Evolutionary conservation across 2,113 vertebrate genomes (phyloP).

Genomic region (Alligator mississippiensis): DNA sequence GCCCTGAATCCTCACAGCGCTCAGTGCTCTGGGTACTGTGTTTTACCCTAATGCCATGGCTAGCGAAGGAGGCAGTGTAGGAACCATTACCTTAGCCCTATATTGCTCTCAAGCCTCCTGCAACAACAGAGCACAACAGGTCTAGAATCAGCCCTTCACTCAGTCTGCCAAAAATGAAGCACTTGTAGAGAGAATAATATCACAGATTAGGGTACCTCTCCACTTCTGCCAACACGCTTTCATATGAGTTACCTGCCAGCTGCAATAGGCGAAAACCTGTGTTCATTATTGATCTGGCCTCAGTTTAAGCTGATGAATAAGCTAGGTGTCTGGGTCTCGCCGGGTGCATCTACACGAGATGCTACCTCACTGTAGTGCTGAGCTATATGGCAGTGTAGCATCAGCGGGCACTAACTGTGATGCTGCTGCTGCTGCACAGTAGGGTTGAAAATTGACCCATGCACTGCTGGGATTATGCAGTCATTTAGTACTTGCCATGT

Average conservation of each 20-base stretch:
- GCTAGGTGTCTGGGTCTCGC: not conserved
- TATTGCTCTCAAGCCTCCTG: not conserved
- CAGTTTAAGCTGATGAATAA: not conserved
- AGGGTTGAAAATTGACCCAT: no score
- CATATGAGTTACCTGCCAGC: not conserved
- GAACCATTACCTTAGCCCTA: accelerated
- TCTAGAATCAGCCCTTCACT: not conserved
- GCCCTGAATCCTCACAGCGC: not conserved
- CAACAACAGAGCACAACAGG: no score
- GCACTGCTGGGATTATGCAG: no score
- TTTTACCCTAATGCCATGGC: not conserved
- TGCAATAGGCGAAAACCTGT: not conserved
- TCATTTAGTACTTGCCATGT: no score
- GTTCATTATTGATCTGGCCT: not conserved
- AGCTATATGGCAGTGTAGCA: no score
- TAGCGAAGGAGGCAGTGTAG: no score
- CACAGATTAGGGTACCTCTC: not conserved
- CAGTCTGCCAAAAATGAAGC: not conserved
- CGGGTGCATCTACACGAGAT: not conserved
- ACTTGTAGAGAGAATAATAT: not conserved
- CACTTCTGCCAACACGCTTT: not conserved
- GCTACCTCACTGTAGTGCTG: no score
- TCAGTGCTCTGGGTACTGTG: not conserved
- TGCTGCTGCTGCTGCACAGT: no score
- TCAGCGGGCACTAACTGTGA: no score